Conservation (phyloP, 53 echinoderm and acorn worm species). For the Echinometra lucunter region DNA sequence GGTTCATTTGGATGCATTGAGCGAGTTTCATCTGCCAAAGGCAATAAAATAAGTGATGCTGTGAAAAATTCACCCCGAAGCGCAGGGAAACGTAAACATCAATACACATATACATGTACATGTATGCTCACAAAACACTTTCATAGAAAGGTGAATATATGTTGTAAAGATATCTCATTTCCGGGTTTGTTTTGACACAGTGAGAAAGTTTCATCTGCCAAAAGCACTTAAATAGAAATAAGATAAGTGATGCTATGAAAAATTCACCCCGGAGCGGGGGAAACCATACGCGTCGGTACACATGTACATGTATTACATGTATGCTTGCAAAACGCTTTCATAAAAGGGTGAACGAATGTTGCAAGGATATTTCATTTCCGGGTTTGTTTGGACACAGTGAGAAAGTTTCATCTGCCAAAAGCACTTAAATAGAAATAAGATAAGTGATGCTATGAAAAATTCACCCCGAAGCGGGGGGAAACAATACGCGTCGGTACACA, state of each 20-base stretch:
- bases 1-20: not conserved
- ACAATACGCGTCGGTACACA: too few species aligned
- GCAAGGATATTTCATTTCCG: too few species aligned
- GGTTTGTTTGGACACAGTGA: too few species aligned
- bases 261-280: too few species aligned
- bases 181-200: not conserved
- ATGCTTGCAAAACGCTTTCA: too few species aligned
- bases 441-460: too few species aligned
- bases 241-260: too few species aligned
- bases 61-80: not conserved
- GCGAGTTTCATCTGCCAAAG: too few species aligned
- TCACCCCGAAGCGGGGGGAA: too few species aligned
- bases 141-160: not conserved
- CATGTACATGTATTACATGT: not conserved
- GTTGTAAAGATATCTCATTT: not conserved
- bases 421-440: not conserved
- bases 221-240: not conserved
- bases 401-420: not conserved
- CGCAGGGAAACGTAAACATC: not conserved
- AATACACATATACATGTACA: not conserved
- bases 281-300: too few species aligned
- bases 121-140: not conserved
- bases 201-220: too few species aligned
- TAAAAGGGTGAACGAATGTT: too few species aligned
- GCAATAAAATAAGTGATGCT: not conserved